Conservation (phyloP, 2,888 invertebrate genomes). For the Lordiphosa andalusiaca region DNA sequence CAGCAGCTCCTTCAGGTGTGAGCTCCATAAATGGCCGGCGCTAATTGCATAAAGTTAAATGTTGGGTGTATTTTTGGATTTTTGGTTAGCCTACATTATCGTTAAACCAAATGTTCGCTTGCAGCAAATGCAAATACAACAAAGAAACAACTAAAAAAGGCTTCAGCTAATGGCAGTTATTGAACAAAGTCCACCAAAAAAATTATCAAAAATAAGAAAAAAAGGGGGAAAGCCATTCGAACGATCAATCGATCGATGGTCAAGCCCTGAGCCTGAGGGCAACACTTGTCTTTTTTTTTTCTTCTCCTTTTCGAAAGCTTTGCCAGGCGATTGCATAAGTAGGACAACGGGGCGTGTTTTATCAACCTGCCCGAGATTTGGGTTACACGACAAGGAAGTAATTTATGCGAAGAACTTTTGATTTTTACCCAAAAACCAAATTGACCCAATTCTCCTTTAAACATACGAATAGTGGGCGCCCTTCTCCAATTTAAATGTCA, state of each 20-base stretch:
- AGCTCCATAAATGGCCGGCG: slow-evolving; percentile 26
- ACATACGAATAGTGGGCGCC: slow-evolving; percentile 12
- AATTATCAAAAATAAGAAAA: background rate
- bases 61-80: background rate
- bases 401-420: slow-evolving; percentile 33
- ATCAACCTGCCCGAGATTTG: slow-evolving; percentile 15
- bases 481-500: slow-evolving; percentile 24
- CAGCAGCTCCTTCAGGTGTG: slow-evolving; percentile 11
- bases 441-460: slow-evolving; percentile 16
- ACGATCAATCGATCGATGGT: slow-evolving; percentile 25
- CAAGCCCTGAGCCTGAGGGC: slow-evolving; percentile 33
- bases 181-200: slow-evolving; percentile 6
- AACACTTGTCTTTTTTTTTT: slow-evolving; percentile 27
- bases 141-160: slow-evolving; percentile 3
- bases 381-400: slow-evolving; percentile 24
- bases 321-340: slow-evolving; percentile 37
- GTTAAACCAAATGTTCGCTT: slow-evolving; percentile 8
- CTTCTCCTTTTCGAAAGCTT: slow-evolving; percentile 27
- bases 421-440: slow-evolving; percentile 3
- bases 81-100: background rate
- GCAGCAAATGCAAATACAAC: slow-evolving; percentile 10
- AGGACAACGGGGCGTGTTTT: slow-evolving; percentile 40
- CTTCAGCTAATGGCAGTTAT: slow-evolving; percentile 9
- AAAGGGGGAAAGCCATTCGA: slow-evolving; percentile 7
- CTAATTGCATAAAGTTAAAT: slow-evolving; percentile 26